These are phyloP conservation scores for Dasyurus viverrinus DNA, from an alignment of 2,113 vertebrate species.

Conservation along the genomic window DNA sequence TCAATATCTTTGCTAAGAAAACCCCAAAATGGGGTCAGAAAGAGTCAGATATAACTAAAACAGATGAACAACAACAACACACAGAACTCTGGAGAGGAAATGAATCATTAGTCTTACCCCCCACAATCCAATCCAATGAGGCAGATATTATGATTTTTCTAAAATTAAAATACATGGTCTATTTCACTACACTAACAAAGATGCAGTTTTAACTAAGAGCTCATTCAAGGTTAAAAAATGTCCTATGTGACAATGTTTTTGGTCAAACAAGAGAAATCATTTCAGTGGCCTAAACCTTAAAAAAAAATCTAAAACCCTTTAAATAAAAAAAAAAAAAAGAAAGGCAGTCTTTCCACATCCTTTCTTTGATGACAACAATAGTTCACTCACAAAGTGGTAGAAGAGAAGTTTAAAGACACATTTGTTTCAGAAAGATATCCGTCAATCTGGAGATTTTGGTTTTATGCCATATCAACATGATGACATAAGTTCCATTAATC, in stretches of 20 bases:
- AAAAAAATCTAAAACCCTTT: slow-evolving; percentile 52
- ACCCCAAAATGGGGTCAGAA: not conserved
- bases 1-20: not conserved
- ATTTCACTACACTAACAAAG: slow-evolving; percentile 23
- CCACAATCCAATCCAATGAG: not conserved
- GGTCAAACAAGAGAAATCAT: slow-evolving; percentile 74
- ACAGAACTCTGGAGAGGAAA: not conserved
- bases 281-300: slow-evolving; percentile 75
- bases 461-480: slow-evolving; percentile 81
- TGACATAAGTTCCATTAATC: slow-evolving; percentile 83
- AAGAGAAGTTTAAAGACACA: slow-evolving; percentile 82
- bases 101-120: not conserved
- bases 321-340: slow-evolving; percentile 45
- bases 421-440: slow-evolving; percentile 83
- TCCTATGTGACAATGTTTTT: slow-evolving; percentile 37
- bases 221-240: slow-evolving; percentile 21
- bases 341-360: slow-evolving; percentile 71
- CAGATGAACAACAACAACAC: not conserved
- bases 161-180: not conserved
- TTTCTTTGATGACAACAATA: slow-evolving; percentile 79
- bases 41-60: not conserved
- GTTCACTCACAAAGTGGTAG: slow-evolving; percentile 77
- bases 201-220: slow-evolving; percentile 8
- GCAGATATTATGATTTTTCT: not conserved
- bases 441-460: slow-evolving; percentile 82